Percentiles rank a stretch among this genome's conserved stretches.
Evolutionary conservation across 2,113 vertebrate genomes (phyloP).

Genomic region (Cryptomyrus ogoouensis): DNA sequence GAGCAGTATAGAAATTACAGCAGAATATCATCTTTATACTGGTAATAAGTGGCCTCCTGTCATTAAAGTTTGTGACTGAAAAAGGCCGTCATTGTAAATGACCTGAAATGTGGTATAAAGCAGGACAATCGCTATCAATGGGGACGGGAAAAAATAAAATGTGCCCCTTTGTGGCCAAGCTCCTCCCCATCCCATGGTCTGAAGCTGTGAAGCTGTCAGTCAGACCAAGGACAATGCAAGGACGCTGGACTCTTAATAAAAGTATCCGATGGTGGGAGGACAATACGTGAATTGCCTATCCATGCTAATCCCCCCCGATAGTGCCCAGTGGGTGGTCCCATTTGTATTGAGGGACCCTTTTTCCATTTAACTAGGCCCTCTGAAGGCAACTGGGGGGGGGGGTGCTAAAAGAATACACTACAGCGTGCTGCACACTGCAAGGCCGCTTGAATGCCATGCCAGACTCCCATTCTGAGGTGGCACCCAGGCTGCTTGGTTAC

Average conservation of each 20-base stretch:
- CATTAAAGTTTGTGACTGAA: not conserved
- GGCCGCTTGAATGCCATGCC: not conserved
- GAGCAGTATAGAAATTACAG: not conserved
- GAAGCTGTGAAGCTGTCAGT: constrained; percentile 52
- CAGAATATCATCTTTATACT: not conserved
- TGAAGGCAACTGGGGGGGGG: not conserved
- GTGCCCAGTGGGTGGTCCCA: constrained; percentile 59
- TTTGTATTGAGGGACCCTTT: constrained; percentile 18
- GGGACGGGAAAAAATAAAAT: not conserved
- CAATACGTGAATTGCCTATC: constrained; percentile 42
- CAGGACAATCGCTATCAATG: not conserved
- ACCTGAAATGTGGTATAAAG: constrained; percentile 15
- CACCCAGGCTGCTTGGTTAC: not conserved
- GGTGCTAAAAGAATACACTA: not conserved
- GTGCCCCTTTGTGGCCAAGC: not conserved
- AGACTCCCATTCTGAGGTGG: not conserved
- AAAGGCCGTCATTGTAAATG: constrained; percentile 13
- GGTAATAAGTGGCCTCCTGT: not conserved
- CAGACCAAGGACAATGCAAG: constrained; percentile 49
- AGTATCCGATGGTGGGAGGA: constrained; percentile 51
- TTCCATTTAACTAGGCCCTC: constrained; percentile 6
- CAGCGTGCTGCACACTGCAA: not conserved
- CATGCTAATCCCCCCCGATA: constrained; percentile 53
- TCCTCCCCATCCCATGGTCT: constrained; percentile 39
- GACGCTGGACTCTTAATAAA: constrained; percentile 51